Evolutionary conservation across 92 coral and sea anemone genomes (phyloP).

Genomic region (Hydrozoanthus gracilis): DNA sequence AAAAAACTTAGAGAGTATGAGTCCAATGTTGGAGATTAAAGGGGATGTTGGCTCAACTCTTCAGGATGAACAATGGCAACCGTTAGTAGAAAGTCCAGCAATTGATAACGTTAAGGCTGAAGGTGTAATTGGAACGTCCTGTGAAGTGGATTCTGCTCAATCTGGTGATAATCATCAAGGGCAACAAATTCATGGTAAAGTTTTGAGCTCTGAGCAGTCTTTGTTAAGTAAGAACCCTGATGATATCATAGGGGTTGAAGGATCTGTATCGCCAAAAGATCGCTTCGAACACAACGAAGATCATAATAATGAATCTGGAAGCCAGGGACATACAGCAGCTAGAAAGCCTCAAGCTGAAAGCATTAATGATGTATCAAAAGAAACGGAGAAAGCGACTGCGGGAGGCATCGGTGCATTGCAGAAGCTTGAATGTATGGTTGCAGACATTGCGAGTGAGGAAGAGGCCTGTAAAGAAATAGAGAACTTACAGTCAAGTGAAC

Average conservation of each 20-base stretch:
- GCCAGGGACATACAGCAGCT: conserved; percentile 3
- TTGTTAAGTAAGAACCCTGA: conserved; percentile 5
- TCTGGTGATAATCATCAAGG: background rate
- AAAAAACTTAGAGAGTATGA: conserved; percentile 13
- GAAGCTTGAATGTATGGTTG: conserved; percentile 96
- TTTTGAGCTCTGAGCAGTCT: background rate
- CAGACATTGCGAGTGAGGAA: conserved; percentile 94
- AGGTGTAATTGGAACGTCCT: background rate
- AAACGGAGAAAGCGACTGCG: conserved; percentile 32
- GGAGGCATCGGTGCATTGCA: conserved; percentile 83
- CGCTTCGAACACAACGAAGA: conserved; percentile 12
- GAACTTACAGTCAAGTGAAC: conserved; percentile 61
- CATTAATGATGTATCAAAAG: conserved; percentile 48
- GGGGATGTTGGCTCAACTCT: conserved; percentile 8
- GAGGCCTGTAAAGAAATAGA: conserved; percentile 86
- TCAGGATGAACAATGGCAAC: conserved; percentile 32
- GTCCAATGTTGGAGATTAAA: conserved; percentile 22
- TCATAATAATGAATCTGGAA: background rate
- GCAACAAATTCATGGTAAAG: conserved; percentile 1
- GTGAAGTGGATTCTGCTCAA: background rate
- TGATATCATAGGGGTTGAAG: background rate
- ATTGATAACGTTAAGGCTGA: background rate
- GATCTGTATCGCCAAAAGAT: background rate
- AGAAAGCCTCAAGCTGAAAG: conserved; percentile 39
- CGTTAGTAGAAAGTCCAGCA: conserved; percentile 2